phyloP scores from a whole-genome alignment of 2,797 vertebrate species.

The Acanthiza pusilla region DNA sequence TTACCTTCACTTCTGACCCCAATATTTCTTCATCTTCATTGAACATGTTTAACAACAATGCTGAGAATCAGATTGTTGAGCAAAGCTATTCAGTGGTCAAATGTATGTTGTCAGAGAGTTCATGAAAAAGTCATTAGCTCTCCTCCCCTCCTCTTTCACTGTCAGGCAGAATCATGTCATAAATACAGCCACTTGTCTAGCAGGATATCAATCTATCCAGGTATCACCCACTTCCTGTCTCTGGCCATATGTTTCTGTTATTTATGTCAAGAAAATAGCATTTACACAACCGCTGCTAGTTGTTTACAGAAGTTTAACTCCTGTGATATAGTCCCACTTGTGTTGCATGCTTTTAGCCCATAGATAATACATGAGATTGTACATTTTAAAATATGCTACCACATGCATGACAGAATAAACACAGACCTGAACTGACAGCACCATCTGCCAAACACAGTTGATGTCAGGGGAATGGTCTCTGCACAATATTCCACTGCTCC shows the following conservation, averaged over 20 bases:
- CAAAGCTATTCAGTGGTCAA: constrained; percentile 70
- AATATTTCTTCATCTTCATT: constrained; percentile 28
- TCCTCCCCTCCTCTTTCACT: constrained; percentile 73
- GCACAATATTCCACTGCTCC: constrained; percentile 72
- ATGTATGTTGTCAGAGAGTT: constrained; percentile 72
- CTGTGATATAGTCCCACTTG: constrained; percentile 78
- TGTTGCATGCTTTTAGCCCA: constrained; percentile 84
- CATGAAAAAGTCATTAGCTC: constrained; percentile 80
- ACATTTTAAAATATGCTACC: constrained; percentile 82
- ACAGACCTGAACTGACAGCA: constrained; percentile 84
- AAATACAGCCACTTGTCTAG: constrained; percentile 74
- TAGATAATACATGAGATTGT: constrained; percentile 86
- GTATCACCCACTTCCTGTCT: constrained; percentile 84
- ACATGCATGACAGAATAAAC: constrained; percentile 85
- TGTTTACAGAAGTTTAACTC: constrained; percentile 90
- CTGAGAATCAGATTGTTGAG: constrained; percentile 50
- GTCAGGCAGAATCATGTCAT: constrained; percentile 82
- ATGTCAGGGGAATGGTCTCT: constrained; percentile 77
- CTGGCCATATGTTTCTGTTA: constrained; percentile 88
- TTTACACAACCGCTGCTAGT: constrained; percentile 80
- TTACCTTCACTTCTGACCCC: background rate
- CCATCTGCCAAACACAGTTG: constrained; percentile 86
- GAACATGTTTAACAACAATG: background rate
- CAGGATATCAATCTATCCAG: constrained; percentile 76
- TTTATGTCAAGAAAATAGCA: constrained; percentile 89